Conservation (phyloP, 2,888 invertebrate genomes). For the Folsomia manolachei region DNA sequence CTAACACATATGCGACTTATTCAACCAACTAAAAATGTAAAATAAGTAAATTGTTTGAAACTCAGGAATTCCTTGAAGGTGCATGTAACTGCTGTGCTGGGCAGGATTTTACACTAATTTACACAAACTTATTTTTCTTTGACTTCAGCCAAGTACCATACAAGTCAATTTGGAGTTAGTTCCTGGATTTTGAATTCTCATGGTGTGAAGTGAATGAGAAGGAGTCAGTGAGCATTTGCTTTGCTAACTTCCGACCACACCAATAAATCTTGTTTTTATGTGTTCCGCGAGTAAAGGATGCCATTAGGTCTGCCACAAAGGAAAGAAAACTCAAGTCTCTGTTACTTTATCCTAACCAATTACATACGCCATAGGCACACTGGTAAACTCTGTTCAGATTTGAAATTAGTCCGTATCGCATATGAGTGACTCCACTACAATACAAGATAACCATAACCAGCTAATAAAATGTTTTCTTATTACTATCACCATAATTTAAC, state of each 20-base stretch:
- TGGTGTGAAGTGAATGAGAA: too few species aligned
- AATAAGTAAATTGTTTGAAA: too few species aligned
- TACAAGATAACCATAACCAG: too few species aligned
- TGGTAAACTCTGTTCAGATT: too few species aligned
- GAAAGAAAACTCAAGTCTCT: too few species aligned
- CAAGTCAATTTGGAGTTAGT: conserved; percentile 8
- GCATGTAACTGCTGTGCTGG: neutral
- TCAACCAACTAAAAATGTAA: neutral
- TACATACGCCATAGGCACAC: too few species aligned
- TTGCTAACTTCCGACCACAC: conserved; percentile 15
- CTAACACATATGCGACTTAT: neutral
- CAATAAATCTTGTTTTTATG: conserved; percentile 20
- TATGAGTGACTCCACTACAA: too few species aligned
- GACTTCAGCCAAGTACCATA: neutral
- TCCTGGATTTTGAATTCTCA: neutral
- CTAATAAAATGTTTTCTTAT: too few species aligned
- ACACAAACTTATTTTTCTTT: neutral
- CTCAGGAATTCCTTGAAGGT: neutral
- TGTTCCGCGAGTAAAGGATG: neutral
- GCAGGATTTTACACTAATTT: neutral
- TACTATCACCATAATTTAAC: too few species aligned
- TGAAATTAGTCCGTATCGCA: too few species aligned
- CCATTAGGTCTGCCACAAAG: neutral
- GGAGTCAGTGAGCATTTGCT: neutral
- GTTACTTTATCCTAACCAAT: too few species aligned